Conservation (phyloP, 2,113 vertebrate species). For the Indicator indicator region DNA sequence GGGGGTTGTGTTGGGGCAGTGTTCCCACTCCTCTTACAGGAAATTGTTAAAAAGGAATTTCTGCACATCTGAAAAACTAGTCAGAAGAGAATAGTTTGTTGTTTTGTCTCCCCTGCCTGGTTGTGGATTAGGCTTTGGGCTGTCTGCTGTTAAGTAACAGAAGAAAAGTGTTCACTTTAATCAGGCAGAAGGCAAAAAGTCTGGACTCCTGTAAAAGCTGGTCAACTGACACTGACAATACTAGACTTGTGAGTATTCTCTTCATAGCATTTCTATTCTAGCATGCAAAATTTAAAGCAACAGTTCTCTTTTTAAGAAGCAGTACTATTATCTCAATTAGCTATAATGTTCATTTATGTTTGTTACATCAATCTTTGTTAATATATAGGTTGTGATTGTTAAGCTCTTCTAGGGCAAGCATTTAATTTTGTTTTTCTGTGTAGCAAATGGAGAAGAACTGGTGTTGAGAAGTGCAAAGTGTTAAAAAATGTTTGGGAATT, state of each 20-base stretch:
- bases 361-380: not conserved
- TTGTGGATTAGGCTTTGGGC: not conserved
- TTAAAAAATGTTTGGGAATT: not conserved
- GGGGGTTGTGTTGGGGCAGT: not conserved
- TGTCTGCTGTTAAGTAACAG: constrained; percentile 8
- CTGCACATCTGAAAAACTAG: constrained; percentile 43
- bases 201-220: not conserved
- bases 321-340: not conserved
- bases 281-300: not conserved
- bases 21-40: constrained; percentile 2
- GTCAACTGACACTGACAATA: not conserved
- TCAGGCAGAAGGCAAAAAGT: not conserved
- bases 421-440: not conserved
- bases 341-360: not conserved
- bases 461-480: not conserved
- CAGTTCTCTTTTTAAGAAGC: not conserved
- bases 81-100: constrained; percentile 13
- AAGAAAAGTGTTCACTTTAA: not conserved
- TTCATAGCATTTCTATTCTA: not conserved
- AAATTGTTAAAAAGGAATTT: constrained; percentile 40
- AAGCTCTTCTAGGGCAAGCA: not conserved
- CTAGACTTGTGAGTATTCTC: not conserved
- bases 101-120: constrained; percentile 24
- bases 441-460: not conserved
- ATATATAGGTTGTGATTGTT: not conserved